phyloP scores from a whole-genome alignment of 1,140 invertebrate genomes.

The Choristoneura fumiferana region DNA sequence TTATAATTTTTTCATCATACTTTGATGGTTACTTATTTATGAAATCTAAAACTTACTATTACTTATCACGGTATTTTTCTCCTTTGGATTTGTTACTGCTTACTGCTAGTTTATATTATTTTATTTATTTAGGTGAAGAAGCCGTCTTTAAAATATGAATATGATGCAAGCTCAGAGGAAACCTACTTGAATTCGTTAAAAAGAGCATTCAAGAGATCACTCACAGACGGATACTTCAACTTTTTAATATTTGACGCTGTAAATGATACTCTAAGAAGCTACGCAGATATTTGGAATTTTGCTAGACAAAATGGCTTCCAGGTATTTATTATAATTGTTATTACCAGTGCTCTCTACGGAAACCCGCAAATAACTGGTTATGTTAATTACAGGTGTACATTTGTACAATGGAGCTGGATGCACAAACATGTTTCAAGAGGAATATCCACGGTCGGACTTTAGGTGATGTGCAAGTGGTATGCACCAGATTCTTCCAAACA shows the following conservation, averaged over 20 bases:
- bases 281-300: conserved; percentile 93
- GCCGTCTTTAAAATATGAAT: conserved; percentile 93
- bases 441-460: conserved; percentile 91
- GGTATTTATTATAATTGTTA: conserved; percentile 78
- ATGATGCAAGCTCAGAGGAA: conserved; percentile 91
- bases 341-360: background rate
- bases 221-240: conserved; percentile 94
- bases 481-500: conserved; percentile 88
- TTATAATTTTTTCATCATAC: no score
- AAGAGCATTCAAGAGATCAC: conserved; percentile 95
- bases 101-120: conserved; percentile 8
- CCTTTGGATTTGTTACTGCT: no score
- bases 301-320: conserved; percentile 94
- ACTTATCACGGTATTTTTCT: no score
- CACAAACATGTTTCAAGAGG: conserved; percentile 86
- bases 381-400: conserved; percentile 86
- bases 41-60: no score
- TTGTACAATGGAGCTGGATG: conserved; percentile 91
- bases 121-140: conserved; percentile 78
- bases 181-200: conserved; percentile 89
- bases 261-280: conserved; percentile 89
- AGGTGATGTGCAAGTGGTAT: conserved; percentile 88
- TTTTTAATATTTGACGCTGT: conserved; percentile 96
- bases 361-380: background rate
- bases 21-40: no score